Base-by-base conservation (phyloP, 1,140 invertebrate species). In the Berghia stephanieae region DNA sequence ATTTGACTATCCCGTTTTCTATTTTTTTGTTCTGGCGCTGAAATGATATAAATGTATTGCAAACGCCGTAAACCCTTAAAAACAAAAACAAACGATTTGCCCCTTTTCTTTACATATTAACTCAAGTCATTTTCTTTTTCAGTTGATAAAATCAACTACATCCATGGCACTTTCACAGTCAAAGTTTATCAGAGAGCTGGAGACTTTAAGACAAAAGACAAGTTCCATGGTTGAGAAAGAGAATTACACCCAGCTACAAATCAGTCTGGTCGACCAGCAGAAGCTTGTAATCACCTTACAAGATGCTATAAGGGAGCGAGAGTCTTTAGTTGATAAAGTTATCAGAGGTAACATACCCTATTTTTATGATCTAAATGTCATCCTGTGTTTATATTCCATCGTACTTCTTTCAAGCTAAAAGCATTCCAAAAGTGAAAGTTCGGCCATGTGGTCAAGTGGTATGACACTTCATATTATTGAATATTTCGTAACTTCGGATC, bases 261-360 rank as follows among this genome's bases (percentile, higher is more conserved):
- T 77, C 10, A 69, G 49, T 21, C n/a, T 70, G 24, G 24, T 77
- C 27, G 67, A 77, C 16, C 75, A 77, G n/a, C 75, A 77, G 49
- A 40, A 52, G 42, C 34, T 68, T 38, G 49, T 71, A n/a, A 27
- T 71, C 13, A 36, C 5, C 3, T 27, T 77, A 38, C 75, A 77
- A 36, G 46, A 77, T n/a, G 36, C 75, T 31, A 3, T 60, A 3
- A 70, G 49, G 49, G 49, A 69, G 18, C 67, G 43, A 36, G 49
- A 70, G 34, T 21, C 36, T 57, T 6, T 69, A 21, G 49, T 60
- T 1, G 52, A 71, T 18, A 77, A 38, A 27, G n/a, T 77, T 27
- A 38, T 70, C 16, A 69, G 71, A 77, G 75, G 75, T 77, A 63
- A 21, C 27, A 63, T 31, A 10, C 27, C 13, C 16, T 16, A 27